These are phyloP conservation scores for Cydia pomonella DNA, from an alignment of 1,140 invertebrate species.

Conservation along the genomic window DNA sequence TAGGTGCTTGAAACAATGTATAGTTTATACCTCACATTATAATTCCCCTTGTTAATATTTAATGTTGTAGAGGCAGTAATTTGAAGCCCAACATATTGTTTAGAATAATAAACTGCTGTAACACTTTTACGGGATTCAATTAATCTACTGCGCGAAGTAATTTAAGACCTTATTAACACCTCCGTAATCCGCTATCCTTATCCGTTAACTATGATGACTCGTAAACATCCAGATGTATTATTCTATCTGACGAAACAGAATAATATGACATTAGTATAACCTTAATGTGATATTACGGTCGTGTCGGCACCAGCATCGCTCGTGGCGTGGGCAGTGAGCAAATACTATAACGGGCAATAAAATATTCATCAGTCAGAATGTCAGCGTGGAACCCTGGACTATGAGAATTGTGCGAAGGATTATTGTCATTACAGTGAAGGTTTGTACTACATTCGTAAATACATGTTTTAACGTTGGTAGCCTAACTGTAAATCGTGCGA, in stretches of 20 bases:
- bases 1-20: background rate
- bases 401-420: slow-evolving; percentile 51
- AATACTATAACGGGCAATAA: slow-evolving; percentile 60
- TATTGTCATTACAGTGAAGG: slow-evolving; percentile 30
- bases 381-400: slow-evolving; percentile 61
- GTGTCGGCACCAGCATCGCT: slow-evolving; percentile 4
- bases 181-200: too few species aligned
- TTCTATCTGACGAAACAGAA: slow-evolving; percentile 3
- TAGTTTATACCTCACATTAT: background rate
- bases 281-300: slow-evolving; percentile 30
- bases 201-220: background rate
- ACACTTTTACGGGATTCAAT: too few species aligned
- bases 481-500: too few species aligned
- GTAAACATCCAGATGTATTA: background rate
- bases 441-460: background rate
- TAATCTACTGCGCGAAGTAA: too few species aligned
- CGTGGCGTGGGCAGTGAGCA: slow-evolving; percentile 16
- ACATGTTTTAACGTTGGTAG: background rate
- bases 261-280: slow-evolving; percentile 18
- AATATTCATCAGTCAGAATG: slow-evolving; percentile 74
- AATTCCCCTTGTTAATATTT: background rate
- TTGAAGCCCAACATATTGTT: background rate
- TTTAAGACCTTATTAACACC: too few species aligned
- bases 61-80: background rate
- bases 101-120: background rate